phyloP scores from a whole-genome alignment of 1,140 invertebrate species.

The Papilio helenus region DNA sequence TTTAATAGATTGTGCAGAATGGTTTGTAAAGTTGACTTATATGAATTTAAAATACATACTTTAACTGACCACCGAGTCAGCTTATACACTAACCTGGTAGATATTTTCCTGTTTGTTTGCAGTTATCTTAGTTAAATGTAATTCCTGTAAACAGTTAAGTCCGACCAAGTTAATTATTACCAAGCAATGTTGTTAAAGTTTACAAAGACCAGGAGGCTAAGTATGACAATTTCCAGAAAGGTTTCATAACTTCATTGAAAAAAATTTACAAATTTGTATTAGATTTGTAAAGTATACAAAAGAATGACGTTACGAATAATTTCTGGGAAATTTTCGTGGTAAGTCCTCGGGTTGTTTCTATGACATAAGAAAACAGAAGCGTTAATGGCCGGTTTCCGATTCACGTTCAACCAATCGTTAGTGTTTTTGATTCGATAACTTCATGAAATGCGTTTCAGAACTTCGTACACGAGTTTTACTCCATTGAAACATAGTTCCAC shows the following conservation, averaged over 20 bases:
- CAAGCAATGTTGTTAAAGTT: background rate
- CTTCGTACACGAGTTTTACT: too few relatives aligned
- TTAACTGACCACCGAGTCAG: background rate
- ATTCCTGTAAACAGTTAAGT: background rate
- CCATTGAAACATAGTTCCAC: too few relatives aligned
- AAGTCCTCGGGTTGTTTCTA: background rate
- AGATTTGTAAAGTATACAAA: too few relatives aligned
- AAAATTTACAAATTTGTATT: too few relatives aligned
- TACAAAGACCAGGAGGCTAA: background rate
- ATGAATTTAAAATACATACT: background rate
- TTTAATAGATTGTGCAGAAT: background rate
- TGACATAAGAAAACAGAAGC: background rate
- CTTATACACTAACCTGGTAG: background rate
- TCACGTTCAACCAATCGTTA: too few relatives aligned
- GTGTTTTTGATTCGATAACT: too few relatives aligned
- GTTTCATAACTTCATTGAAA: too few relatives aligned
- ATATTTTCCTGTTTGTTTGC: background rate
- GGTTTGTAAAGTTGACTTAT: background rate
- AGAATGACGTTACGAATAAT: too few relatives aligned
- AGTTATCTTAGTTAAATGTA: background rate
- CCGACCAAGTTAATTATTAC: background rate
- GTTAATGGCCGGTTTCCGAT: background rate
- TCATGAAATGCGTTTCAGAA: too few relatives aligned
- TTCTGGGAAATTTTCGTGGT: too few relatives aligned
- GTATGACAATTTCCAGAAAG: too few relatives aligned